These are phyloP conservation scores for Rhagoletis zephyria DNA, from an alignment of 1,140 invertebrate species.

Conservation along the genomic window DNA sequence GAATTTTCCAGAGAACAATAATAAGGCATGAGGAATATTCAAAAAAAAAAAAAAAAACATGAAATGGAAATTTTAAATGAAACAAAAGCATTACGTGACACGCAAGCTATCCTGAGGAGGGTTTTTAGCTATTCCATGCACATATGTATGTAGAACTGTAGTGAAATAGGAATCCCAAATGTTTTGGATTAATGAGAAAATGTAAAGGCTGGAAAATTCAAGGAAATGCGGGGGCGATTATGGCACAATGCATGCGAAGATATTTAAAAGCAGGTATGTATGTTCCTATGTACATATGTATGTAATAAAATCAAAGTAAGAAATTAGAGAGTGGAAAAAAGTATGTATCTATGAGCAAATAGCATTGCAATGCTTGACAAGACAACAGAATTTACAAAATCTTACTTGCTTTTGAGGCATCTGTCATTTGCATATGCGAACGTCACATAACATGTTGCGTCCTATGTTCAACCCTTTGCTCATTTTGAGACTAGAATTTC, in stretches of 20 bases:
- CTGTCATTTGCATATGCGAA: slow-evolving; percentile 18
- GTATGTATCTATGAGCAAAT: background rate
- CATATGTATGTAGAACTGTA: background rate
- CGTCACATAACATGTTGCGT: background rate
- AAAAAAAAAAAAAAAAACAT: background rate
- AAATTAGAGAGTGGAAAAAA: background rate
- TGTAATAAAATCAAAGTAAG: background rate
- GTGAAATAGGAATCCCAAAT: background rate
- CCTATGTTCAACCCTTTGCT: slow-evolving; percentile 14
- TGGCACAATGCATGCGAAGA: background rate
- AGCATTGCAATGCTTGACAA: background rate
- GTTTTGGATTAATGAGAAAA: no score
- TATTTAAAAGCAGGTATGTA: background rate
- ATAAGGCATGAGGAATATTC: background rate
- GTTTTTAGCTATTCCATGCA: background rate
- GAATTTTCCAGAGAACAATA: slow-evolving; percentile 7
- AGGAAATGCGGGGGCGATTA: background rate
- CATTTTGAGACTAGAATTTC: background rate
- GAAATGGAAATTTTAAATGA: slow-evolving; percentile 14
- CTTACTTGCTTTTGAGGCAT: background rate
- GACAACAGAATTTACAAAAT: background rate
- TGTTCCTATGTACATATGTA: no score
- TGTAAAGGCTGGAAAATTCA: no score
- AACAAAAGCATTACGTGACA: slow-evolving; percentile 17
- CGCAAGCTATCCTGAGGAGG: background rate